phyloP scores from a whole-genome alignment of 2,113 vertebrate genomes.

The Xerus inauris region DNA sequence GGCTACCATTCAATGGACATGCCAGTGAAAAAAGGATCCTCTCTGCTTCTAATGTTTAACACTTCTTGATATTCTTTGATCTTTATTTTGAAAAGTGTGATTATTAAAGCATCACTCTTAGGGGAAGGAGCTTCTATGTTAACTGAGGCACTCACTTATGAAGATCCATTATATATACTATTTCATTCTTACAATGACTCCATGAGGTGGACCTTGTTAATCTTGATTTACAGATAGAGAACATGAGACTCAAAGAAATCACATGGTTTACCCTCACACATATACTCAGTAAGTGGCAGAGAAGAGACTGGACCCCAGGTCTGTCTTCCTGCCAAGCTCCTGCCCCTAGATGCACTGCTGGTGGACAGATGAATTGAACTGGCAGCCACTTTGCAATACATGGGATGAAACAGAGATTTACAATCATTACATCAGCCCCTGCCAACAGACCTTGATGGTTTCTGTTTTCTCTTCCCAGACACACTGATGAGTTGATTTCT shows the following conservation, averaged over 20 bases:
- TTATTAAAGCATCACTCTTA: not conserved
- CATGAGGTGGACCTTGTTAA: not conserved
- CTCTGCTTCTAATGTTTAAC: not conserved
- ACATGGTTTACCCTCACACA: not conserved
- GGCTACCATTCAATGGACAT: not conserved
- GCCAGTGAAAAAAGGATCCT: not conserved
- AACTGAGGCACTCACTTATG: not conserved
- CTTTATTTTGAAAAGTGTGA: constrained; percentile 3
- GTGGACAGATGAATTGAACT: not conserved
- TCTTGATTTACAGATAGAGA: not conserved
- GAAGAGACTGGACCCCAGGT: not conserved
- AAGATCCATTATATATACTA: not conserved
- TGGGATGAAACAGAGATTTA: not conserved
- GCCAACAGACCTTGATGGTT: not conserved
- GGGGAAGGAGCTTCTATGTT: not conserved
- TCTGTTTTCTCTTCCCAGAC: not conserved
- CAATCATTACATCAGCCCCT: not conserved
- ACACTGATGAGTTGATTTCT: not conserved
- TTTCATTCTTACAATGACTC: not conserved
- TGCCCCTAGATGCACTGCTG: not conserved
- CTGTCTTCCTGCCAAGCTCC: not conserved
- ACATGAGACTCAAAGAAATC: not conserved
- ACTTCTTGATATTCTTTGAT: not conserved
- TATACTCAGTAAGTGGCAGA: not conserved
- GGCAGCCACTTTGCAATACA: not conserved